Conservation (phyloP, 2,113 vertebrate genomes). For the Petaurus breviceps region DNA sequence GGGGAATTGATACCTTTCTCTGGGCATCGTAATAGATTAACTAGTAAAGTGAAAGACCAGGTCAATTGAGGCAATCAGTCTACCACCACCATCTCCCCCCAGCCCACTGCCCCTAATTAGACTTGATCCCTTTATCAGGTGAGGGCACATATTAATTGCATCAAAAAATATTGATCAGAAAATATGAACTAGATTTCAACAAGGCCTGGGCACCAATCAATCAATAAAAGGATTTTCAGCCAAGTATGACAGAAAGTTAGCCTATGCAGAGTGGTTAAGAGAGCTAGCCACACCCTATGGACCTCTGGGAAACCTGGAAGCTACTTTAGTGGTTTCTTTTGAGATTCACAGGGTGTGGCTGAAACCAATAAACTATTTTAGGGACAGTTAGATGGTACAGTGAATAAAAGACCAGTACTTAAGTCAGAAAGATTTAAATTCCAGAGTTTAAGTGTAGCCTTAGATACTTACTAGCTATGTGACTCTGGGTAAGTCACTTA, state of each 20-base stretch:
- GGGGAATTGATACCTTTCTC: conserved; percentile 60
- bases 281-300: not conserved
- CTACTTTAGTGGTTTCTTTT: too few species aligned
- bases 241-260: not conserved
- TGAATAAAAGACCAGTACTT: not conserved
- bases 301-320: not conserved
- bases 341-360: too few species aligned
- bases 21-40: conserved; percentile 59
- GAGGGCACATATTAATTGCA: not conserved
- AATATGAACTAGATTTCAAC: not conserved
- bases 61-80: not conserved
- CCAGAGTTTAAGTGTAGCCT: not conserved
- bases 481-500: not conserved
- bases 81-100: not conserved
- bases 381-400: not conserved
- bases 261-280: not conserved
- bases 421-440: not conserved
- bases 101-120: not conserved
- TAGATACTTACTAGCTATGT: not conserved
- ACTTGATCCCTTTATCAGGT: not conserved
- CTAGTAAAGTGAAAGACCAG: conserved; percentile 32
- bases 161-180: not conserved
- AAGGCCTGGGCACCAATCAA: not conserved
- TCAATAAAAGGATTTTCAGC: not conserved
- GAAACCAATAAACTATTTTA: not conserved